A percentile compares a stretch with the other conserved stretches of the same genome.
These are phyloP conservation scores for Neosilurus mollespiculum DNA, from an alignment of 2,797 vertebrate species.

Conservation along the genomic window DNA sequence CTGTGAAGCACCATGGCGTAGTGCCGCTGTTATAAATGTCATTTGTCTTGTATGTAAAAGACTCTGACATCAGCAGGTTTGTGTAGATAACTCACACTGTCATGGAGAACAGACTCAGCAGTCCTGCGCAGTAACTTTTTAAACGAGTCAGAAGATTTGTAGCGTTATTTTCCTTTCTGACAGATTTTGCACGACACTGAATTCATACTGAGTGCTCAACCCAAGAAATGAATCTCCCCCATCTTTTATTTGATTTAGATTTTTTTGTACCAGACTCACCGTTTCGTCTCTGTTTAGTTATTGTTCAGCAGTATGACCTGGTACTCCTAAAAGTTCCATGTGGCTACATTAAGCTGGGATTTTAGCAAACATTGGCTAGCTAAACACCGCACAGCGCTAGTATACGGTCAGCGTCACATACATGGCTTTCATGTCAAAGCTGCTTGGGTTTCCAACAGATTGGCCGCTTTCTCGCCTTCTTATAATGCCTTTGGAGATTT, in stretches of 20 bases:
- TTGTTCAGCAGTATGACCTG: neutral
- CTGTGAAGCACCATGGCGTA: neutral
- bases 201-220: too few species aligned
- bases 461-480: neutral
- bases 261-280: neutral
- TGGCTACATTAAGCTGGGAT: neutral
- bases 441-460: neutral
- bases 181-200: neutral
- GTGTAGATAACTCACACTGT: neutral
- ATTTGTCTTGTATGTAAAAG: neutral
- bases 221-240: too few species aligned
- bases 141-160: neutral
- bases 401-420: neutral
- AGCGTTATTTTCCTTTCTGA: neutral
- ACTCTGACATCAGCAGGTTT: neutral
- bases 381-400: neutral
- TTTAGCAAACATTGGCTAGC: neutral
- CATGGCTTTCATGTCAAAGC: neutral
- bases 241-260: neutral
- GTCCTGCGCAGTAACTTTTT: neutral
- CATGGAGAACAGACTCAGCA: neutral
- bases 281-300: neutral
- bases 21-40: neutral
- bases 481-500: constrained; percentile 3
- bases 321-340: too few species aligned